Evolutionary conservation across 92 coral and sea anemone species (phyloP), one percentile per base, ranked within the genome.

Genomic region (Bergia sp.): DNA sequence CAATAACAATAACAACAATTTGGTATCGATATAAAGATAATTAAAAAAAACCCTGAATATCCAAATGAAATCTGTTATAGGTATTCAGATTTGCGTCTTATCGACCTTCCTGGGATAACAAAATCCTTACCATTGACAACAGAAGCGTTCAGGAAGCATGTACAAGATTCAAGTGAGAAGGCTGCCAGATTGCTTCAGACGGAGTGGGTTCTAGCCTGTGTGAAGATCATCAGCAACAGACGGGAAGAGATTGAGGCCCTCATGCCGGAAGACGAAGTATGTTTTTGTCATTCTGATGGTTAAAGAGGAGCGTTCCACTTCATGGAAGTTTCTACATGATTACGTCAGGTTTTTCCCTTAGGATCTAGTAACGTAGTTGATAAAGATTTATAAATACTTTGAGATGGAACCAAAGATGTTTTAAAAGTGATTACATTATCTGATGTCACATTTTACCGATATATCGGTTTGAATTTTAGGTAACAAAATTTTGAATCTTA

Each of bases 251-350:
- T 96, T 37, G 99, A 96, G 74, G 90, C 85, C 36, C 87, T 86
- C 87, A 95, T 96, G 99, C 98, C 98, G 41, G 96, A 94, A 36
- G 92, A 90, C 43, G 98, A 95, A 93, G 99, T 96, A 90, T n/a
- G 45, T 11, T 73, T 69, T 12, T 23, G 20, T 2, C 12, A 5
- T 18, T 41, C 80, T 4, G 18, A 61, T 13, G 29, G 29, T 61
- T 61, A 18, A 61, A 16, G 58, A 3, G 58, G 16, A 10, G 16
- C 18, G 2, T 53, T 18, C 13, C 18, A 18, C 1, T 53, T 53
- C 13, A 53, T 53, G 2, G 2, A 53, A 53, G 10, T 53, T 53
- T 18, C 58, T 3, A 50, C 57, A 1, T 53, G 58, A 53, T 53
- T 53, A 1, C 16, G 58, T 53, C 5, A 7, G 0, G 5, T 44